Conservation (phyloP, 2,797 vertebrate genomes). For the Hephaestus fuliginosus region DNA sequence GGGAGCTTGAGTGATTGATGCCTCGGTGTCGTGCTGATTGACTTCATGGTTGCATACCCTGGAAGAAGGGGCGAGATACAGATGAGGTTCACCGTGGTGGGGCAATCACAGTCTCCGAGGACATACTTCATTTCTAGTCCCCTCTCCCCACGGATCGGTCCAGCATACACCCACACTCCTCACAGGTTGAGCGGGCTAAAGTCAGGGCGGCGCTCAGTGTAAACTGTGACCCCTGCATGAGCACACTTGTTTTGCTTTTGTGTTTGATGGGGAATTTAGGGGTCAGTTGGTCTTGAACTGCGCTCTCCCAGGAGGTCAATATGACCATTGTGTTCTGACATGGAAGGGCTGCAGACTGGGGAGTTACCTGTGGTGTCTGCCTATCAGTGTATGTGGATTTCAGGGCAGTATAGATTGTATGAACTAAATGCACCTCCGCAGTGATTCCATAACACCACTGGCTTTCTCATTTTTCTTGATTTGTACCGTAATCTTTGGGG, state of each 20-base stretch:
- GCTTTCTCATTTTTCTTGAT: constrained; percentile 38
- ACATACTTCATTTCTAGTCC: constrained; percentile 68
- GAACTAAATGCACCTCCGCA: constrained; percentile 16
- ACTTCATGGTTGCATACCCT: constrained; percentile 82
- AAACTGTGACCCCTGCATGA: constrained; percentile 66
- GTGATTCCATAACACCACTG: not conserved
- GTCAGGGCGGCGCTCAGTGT: constrained; percentile 39
- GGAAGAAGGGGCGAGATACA: constrained; percentile 77
- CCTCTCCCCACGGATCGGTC: constrained; percentile 58
- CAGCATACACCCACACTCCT: constrained; percentile 66
- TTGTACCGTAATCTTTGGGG: constrained; percentile 27
- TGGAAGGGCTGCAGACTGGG: constrained; percentile 40
- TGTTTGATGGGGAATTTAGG: constrained; percentile 73
- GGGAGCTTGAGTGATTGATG: constrained; percentile 82
- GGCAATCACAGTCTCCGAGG: constrained; percentile 68
- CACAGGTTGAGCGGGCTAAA: constrained; percentile 69
- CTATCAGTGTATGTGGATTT: constrained; percentile 48
- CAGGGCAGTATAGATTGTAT: not conserved
- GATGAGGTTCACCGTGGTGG: constrained; percentile 63
- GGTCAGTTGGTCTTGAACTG: constrained; percentile 71
- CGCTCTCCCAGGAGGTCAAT: constrained; percentile 62
- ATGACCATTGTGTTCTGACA: constrained; percentile 60
- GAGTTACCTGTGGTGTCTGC: constrained; percentile 56
- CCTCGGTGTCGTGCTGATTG: constrained; percentile 79
- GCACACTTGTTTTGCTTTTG: constrained; percentile 65